Evolutionary conservation across 2,797 vertebrate genomes (phyloP), one percentile per base, ranked within the genome.

Genomic region (Epinephelus awoara): DNA sequence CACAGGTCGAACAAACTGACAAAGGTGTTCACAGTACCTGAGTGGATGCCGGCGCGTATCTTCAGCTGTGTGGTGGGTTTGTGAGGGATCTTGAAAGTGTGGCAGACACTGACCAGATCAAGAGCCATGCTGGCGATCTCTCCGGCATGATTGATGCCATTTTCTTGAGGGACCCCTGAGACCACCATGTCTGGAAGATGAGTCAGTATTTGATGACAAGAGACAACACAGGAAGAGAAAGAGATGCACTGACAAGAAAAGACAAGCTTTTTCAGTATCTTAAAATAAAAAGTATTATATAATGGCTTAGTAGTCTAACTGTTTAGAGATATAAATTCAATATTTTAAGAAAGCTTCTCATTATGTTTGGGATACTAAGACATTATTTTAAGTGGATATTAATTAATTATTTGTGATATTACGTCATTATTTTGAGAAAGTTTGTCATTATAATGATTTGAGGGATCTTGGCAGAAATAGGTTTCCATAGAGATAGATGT

Each of bases 71-170:
- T 94, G 75, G 91, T 91, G 57, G 95, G 95, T 75, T 95, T 96
- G 85, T 96, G 96, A 54, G 96, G 96, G 76, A 96, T 95, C 90
- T 95, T 92, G 83, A 96, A 96, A 9, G 87, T 85, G 58, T 95
- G 91, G 66, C 95, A 94, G 83, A 96, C 91, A 3, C 77, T 88
- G 62, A 96, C 90, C 67, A 96, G 88, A 79, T 95, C 95, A 72
- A 96, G 80, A 2, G 94, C 95, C 96, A 96, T 96, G 84, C 95
- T 96, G 69, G 95, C 94, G 13, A 96, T 96, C 89, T 96, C 94
- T 29, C 94, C 93, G 0, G 88, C 95, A 27, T 96, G 95, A 80
- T 87, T 95, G 78, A 96, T 95, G 69, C 95, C 94, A 66, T 96
- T 96, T 86, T 96, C 95, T 58, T 96, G 82, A 2, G 95, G 95